These are phyloP conservation scores for Onychomys torridus DNA, from an alignment of 2,797 vertebrate species.

Conservation along the genomic window DNA sequence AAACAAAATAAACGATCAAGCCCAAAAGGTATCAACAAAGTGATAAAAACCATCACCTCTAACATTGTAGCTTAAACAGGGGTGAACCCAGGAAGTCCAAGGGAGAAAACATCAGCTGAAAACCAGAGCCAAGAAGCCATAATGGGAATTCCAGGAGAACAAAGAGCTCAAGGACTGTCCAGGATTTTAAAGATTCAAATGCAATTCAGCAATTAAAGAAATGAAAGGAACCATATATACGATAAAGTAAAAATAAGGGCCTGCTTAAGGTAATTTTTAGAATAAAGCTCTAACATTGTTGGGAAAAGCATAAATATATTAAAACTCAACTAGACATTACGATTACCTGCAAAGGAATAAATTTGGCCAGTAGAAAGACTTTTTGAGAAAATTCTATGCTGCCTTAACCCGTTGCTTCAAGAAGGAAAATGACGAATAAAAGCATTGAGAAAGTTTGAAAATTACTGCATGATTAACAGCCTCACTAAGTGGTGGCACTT, in stretches of 20 bases:
- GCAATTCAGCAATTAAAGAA: slow-evolving; percentile 24
- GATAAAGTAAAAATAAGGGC: slow-evolving; percentile 39
- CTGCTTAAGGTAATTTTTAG: not conserved
- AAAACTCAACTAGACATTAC: not conserved
- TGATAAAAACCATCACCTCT: not conserved
- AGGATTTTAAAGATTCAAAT: slow-evolving; percentile 21
- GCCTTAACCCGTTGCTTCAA: not conserved
- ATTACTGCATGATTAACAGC: not conserved
- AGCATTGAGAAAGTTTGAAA: slow-evolving; percentile 48
- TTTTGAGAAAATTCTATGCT: not conserved
- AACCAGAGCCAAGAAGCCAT: not conserved
- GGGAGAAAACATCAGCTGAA: not conserved
- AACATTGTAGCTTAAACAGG: not conserved
- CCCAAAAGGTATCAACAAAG: slow-evolving; percentile 10
- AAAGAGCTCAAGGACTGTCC: not conserved
- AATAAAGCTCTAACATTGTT: not conserved
- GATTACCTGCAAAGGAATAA: not conserved
- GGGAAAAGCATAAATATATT: not conserved
- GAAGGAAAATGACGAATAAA: slow-evolving; percentile 38
- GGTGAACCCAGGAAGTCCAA: not conserved
- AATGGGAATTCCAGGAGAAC: slow-evolving; percentile 11
- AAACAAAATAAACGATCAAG: not conserved
- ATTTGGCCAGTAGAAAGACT: not conserved
- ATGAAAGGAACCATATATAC: not conserved
- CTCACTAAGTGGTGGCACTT: not conserved